phyloP scores from a whole-genome alignment of 2,113 vertebrate genomes.

The Sebastes schlegelii region DNA sequence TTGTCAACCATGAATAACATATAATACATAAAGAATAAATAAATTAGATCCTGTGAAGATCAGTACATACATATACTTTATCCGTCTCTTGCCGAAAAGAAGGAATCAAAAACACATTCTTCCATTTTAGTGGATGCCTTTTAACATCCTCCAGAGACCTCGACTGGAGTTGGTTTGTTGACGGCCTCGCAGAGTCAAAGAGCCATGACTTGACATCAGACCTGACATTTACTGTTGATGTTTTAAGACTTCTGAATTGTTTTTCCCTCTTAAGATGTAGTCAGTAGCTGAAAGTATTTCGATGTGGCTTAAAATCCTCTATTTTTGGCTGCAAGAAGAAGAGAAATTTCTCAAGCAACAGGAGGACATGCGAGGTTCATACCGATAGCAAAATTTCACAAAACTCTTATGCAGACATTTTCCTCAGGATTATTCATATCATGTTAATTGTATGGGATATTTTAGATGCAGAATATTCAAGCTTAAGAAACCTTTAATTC shows the following conservation, averaged over 20 bases:
- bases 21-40: not conserved
- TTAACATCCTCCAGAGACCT: not conserved
- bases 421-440: not conserved
- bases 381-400: not conserved
- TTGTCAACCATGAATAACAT: not conserved
- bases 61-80: not conserved
- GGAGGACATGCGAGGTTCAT: not conserved
- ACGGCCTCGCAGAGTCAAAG: not conserved
- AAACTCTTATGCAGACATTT: not conserved
- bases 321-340: not conserved
- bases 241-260: not conserved
- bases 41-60: not conserved
- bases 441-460: not conserved
- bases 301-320: not conserved
- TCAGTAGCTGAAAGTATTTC: not conserved
- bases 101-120: not conserved
- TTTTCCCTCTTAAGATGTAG: not conserved
- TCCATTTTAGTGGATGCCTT: not conserved
- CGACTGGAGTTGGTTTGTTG: not conserved
- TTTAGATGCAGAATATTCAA: not conserved
- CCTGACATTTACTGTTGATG: not conserved
- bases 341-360: not conserved
- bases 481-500: not conserved
- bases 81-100: not conserved
- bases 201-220: not conserved